Conservation (phyloP, 2,113 vertebrate species). For the Anolis sagrei region DNA sequence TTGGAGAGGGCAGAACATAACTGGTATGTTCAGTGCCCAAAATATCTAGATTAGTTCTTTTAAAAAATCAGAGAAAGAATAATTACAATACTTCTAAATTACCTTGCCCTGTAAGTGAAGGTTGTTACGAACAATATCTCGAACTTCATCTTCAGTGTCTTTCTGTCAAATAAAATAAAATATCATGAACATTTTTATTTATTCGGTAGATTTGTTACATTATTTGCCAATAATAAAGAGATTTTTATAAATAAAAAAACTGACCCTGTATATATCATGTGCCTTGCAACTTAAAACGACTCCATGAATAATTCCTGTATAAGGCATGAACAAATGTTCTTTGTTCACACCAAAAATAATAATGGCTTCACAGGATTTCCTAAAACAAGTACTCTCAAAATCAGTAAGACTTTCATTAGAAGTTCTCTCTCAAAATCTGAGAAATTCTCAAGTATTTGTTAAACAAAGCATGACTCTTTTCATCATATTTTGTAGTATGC, state of each 20-base stretch:
- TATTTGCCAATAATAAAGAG: neutral
- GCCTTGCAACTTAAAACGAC: neutral
- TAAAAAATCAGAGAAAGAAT: neutral
- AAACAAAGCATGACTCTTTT: too few relatives aligned
- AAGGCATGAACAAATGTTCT: neutral
- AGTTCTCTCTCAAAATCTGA: too few relatives aligned
- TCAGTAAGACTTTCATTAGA: too few relatives aligned
- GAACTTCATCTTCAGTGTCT: constrained; percentile 95
- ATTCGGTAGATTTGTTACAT: neutral
- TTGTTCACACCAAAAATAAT: neutral
- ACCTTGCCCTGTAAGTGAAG: constrained; percentile 97
- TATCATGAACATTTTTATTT: constrained; percentile 21
- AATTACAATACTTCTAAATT: constrained; percentile 53
- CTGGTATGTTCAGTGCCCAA: too few relatives aligned
- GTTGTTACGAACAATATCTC: constrained; percentile 90
- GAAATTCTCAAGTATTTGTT: too few relatives aligned
- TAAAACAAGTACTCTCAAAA: too few relatives aligned
- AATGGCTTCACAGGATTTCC: too few relatives aligned
- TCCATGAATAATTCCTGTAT: neutral
- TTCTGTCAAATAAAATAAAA: constrained; percentile 83
- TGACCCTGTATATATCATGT: too few relatives aligned
- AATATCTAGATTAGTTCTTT: neutral
- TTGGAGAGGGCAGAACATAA: neutral
- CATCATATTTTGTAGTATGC: too few relatives aligned
- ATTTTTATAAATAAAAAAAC: neutral